A percentile compares a stretch with the other conserved stretches of the same genome.
Evolutionary conservation across 2,888 invertebrate species (phyloP).

Genomic region (Pherbina coryleti): DNA sequence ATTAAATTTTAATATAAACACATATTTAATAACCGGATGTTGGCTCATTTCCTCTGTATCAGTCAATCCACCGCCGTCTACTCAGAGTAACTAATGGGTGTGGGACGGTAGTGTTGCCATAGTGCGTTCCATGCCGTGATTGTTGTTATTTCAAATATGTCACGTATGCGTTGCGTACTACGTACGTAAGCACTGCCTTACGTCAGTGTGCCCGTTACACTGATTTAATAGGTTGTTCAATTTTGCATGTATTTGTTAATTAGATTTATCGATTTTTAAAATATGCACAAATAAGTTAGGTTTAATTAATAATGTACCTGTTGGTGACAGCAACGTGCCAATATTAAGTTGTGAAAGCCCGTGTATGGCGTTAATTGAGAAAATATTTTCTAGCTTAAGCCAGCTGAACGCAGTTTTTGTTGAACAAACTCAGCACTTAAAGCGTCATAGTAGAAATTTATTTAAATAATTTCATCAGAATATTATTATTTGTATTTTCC

Average conservation of each 20-base stretch:
- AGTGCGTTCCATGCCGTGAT: conserved; percentile 29
- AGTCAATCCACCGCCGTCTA: not conserved
- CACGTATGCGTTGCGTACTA: conserved; percentile 41
- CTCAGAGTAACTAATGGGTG: not conserved
- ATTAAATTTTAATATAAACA: conserved; percentile 4
- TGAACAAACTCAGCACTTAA: not conserved
- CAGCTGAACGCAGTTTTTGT: not conserved
- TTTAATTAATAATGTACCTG: conserved; percentile 35
- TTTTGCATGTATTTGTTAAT: conserved; percentile 52
- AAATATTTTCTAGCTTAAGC: not conserved
- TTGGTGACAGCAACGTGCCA: conserved; percentile 11
- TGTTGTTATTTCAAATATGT: conserved; percentile 44
- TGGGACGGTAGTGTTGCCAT: conserved; percentile 36
- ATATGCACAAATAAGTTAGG: not conserved
- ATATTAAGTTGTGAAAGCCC: not conserved
- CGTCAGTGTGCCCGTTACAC: not conserved
- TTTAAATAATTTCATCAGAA: too few species aligned
- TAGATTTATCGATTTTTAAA: conserved; percentile 58
- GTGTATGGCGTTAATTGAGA: not conserved
- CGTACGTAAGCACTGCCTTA: not conserved
- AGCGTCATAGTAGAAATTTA: too few species aligned
- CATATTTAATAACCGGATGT: conserved; percentile 33
- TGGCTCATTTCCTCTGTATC: conserved; percentile 28
- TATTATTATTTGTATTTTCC: too few species aligned
- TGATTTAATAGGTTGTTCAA: conserved; percentile 8